Base-by-base conservation (phyloP, 2,797 vertebrate species). In the Podargus strigoides region DNA sequence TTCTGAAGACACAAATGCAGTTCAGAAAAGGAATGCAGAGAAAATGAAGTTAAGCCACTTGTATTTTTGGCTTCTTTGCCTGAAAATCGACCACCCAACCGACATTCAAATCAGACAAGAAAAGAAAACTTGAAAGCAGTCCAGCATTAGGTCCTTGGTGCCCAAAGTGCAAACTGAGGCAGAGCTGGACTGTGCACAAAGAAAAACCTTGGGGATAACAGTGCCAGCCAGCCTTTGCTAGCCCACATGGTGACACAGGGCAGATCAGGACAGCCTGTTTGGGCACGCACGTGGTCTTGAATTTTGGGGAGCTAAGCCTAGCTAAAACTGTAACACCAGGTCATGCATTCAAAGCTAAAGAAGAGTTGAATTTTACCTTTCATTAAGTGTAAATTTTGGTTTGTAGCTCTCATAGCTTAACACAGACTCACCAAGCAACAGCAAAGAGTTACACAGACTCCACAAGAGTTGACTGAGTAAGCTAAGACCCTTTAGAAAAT, bases 171-270 rank as follows among this genome's bases (percentile, higher is more conserved):
- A 47, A 74, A 41, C 32, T 8, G 26, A 67, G 85, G 34, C 52
- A 88, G 17, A 62, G 34, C 15, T 56, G 60, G 24, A 55, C 9
- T 46, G 73, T 52, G 78, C 70, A 59, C 24, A 62, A 49, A 76
- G 16, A 26, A 28, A 72, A 41, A 21, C 18, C 7, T 7, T 28
- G 18, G 55, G 39, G 63, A 47, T 46, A 58, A 27, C n/a, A 60
- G 7, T 0, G 1, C 12, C 52, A 56, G 55, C 7, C 27, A 49
- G 52, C 32, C 7, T 0, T 18, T 22, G 24, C 12, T 60, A 85
- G 49, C 64, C 50, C 12, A 2, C 47, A 3, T 13, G 30, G 50
- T 26, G 7, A 7, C 23, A 30, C 39, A 21, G 23, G 0, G 5
- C 46, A 56, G 23, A 49, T 2, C 62, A 58, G 46, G 36, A 36